Conservation (phyloP, 2,113 vertebrate species). For the Atractosteus spatula region DNA sequence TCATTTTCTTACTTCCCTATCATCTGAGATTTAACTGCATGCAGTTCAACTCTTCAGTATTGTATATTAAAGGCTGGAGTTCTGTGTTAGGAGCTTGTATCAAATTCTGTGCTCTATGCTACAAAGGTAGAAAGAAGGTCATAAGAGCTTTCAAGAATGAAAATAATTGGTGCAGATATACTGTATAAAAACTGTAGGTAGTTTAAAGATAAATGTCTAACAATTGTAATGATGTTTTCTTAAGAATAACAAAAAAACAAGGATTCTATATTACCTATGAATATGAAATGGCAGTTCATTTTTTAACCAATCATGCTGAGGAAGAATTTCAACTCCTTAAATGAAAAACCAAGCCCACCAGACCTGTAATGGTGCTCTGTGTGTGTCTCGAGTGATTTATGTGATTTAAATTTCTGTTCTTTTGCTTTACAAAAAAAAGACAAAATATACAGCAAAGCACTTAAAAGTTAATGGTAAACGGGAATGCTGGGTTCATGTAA, state of each 20-base stretch:
- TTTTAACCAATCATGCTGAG: neutral
- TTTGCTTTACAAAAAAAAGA: too few species aligned
- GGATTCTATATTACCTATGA: neutral
- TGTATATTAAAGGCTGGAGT: neutral
- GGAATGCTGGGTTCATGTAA: too few species aligned
- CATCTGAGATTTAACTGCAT: too few species aligned
- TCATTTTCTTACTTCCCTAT: too few species aligned
- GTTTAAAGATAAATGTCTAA: too few species aligned
- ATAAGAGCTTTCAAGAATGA: neutral
- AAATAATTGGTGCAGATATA: neutral
- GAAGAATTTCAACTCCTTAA: neutral
- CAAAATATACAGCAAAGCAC: too few species aligned
- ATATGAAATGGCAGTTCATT: neutral
- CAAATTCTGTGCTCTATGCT: neutral
- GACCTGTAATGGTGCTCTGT: neutral
- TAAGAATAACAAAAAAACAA: neutral
- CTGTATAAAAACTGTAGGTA: neutral
- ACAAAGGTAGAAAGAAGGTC: constrained; percentile 11
- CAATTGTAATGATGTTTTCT: too few species aligned
- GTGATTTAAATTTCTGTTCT: too few species aligned
- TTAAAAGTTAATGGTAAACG: too few species aligned
- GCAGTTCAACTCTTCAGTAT: neutral
- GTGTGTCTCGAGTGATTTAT: neutral
- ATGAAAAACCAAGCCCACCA: neutral
- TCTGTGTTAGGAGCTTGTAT: neutral